Base-by-base conservation (phyloP, 2,113 vertebrate species). In the Percina caprodes region DNA sequence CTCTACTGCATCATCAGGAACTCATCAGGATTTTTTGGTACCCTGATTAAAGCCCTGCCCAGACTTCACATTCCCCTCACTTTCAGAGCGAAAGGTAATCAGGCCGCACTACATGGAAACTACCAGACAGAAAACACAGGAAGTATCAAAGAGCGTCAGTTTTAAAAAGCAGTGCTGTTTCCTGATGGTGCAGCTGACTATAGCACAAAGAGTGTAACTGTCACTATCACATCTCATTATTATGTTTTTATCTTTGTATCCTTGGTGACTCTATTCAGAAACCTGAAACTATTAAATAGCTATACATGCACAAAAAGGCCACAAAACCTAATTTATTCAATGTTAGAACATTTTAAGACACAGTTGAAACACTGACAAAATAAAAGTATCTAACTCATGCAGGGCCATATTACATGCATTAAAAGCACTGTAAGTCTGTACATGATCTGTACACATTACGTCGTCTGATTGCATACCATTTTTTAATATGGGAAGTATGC, bases 21-120 rank as follows among this genome's bases (percentile, higher is more conserved):
- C 69, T 90, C 77, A 90, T 89, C 79, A 83, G 52, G 59, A 46
- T 68, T 79, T 65, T 86, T 61, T 59, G 66, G 56, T 72, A 60
- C 52, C 9, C 65, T 87, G 78, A 87, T 83, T 86, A 83, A 49
- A 80, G 78, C 78, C 56, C 66, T 56, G 79, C 56, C 69, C n/a
- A 62, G 86, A 74, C 63, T 66, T 86, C 66, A 80, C 71, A 74
- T 9, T 65, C 16, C 39, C 67, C 15, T 42, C 19, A 39, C n/a
- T 48, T 66, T 39, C 59, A 70, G 52, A 7, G 52, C n/a, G 61
- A 61, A 75, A 70, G 52, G 49, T 71, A 76, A 74, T 85, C 83
- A 88, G 66, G 84, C 56, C 59, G 76, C 71, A 76, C 79, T 30
- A 56, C 45, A 77, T 5, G 5, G 15, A 76, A 35, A 19, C 55